Evolutionary conservation across 2,797 vertebrate species (phyloP).

Genomic region (Anabacerthia variegaticeps): DNA sequence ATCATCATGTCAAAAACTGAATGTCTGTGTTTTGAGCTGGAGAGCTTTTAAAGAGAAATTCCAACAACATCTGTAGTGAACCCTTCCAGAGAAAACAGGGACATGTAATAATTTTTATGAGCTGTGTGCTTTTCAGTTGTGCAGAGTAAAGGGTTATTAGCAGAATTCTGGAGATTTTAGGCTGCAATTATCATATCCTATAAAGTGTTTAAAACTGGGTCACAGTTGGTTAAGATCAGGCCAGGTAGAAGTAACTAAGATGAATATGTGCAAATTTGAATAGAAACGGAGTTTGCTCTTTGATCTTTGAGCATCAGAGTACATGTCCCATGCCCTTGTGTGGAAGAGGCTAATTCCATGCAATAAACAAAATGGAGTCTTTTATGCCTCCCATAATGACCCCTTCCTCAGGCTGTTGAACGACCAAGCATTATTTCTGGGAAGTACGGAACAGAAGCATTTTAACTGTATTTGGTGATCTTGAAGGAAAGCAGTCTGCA

Average conservation of each 20-base stretch:
- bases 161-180: background rate
- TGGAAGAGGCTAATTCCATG: background rate
- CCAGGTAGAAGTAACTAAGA: background rate
- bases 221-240: background rate
- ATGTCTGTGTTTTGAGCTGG: background rate
- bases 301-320: background rate
- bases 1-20: background rate
- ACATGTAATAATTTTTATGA: background rate
- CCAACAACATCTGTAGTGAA: background rate
- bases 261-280: background rate
- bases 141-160: background rate
- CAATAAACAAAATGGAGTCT: background rate
- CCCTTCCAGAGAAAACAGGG: background rate
- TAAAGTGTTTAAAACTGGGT: background rate
- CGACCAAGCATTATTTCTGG: background rate
- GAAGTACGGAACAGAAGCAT: background rate
- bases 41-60: background rate
- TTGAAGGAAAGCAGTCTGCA: background rate
- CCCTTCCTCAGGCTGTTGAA: background rate
- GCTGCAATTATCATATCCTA: background rate
- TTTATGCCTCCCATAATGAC: background rate
- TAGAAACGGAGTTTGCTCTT: background rate
- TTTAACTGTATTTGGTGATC: background rate
- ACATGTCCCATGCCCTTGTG: fast-evolving
- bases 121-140: background rate